Evolutionary conservation across 2,888 invertebrate species (phyloP).

Genomic region (Heliconius charithonia): DNA sequence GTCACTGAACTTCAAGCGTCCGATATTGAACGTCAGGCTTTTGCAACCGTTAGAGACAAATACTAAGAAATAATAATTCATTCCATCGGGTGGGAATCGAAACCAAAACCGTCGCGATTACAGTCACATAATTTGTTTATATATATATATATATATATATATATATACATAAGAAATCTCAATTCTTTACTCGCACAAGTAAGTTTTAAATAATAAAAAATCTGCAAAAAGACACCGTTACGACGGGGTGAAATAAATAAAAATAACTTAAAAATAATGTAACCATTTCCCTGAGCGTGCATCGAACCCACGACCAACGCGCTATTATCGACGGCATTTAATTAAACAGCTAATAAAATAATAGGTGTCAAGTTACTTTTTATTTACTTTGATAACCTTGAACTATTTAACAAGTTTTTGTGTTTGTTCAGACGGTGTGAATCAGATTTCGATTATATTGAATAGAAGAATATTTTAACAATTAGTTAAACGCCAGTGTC

Average conservation of each 20-base stretch:
- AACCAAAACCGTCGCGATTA: neutral
- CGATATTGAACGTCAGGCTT: too few relatives aligned
- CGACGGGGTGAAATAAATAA: too few relatives aligned
- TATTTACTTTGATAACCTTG: neutral
- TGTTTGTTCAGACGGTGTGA: conserved; percentile 8
- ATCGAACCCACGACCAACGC: neutral
- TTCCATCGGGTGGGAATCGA: too few relatives aligned
- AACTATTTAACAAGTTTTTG: neutral
- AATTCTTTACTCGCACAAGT: neutral
- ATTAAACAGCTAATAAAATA: neutral
- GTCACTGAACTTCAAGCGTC: too few relatives aligned
- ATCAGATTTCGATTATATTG: neutral
- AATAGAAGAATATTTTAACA: neutral
- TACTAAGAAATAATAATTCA: too few relatives aligned
- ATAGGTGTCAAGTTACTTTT: neutral
- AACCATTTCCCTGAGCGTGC: neutral
- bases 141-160: too few relatives aligned
- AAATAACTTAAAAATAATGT: neutral
- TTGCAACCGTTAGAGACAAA: too few relatives aligned
- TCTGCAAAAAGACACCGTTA: neutral
- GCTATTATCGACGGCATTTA: neutral
- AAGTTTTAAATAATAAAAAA: neutral
- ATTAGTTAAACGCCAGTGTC: neutral
- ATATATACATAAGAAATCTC: too few relatives aligned
- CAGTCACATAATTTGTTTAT: too few relatives aligned